These are phyloP conservation scores for Drosophila funebris DNA, from an alignment of 1,140 invertebrate species.

Conservation along the genomic window DNA sequence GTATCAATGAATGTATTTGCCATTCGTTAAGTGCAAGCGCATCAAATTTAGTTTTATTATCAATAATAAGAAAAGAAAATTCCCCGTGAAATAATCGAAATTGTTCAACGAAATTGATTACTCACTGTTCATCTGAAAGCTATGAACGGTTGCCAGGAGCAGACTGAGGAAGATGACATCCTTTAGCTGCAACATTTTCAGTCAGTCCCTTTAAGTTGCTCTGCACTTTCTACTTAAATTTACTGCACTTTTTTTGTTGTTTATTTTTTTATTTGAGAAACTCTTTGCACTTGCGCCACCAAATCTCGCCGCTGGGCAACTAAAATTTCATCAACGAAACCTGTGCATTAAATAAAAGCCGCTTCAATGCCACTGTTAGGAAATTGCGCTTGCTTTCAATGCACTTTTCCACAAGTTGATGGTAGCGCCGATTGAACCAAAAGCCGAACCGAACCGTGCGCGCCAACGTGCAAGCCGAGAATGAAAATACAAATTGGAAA, in stretches of 20 bases:
- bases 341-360: constrained; percentile 43
- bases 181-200: constrained; percentile 42
- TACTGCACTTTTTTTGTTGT: constrained; percentile 23
- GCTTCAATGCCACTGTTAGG: constrained; percentile 72
- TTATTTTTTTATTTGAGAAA: constrained; percentile 18
- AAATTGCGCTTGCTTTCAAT: constrained; percentile 61
- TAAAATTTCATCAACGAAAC: constrained; percentile 65
- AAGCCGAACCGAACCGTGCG: constrained; percentile 53
- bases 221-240: constrained; percentile 12
- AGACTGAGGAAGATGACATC: constrained; percentile 41
- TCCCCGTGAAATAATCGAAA: neutral
- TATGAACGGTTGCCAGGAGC: constrained; percentile 35
- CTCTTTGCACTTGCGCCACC: constrained; percentile 68
- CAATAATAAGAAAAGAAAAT: neutral
- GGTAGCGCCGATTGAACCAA: constrained; percentile 11
- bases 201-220: constrained; percentile 14
- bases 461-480: constrained; percentile 63
- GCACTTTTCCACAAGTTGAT: constrained; percentile 31
- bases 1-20: too few relatives aligned
- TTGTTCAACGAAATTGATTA: constrained; percentile 8
- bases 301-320: constrained; percentile 38
- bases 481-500: constrained; percentile 58
- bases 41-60: neutral
- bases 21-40: too few relatives aligned
- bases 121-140: constrained; percentile 80